Percentiles rank a stretch among this genome's conserved stretches.
These are phyloP conservation scores for Scomber scombrus DNA, from an alignment of 2,113 vertebrate genomes.

Conservation along the genomic window DNA sequence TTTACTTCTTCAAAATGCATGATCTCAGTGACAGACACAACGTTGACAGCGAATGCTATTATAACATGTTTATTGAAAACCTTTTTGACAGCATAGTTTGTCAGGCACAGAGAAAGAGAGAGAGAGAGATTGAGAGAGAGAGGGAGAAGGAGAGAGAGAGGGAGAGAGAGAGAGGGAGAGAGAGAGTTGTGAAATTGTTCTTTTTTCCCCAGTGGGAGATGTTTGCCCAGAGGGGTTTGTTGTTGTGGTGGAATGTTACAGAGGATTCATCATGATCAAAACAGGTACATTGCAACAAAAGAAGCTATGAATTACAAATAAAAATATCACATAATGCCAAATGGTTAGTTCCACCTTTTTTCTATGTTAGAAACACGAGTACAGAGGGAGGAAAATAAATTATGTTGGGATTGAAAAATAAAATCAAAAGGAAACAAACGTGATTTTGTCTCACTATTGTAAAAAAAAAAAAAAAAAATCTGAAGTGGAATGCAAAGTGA, in stretches of 20 bases:
- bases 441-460: constrained; percentile 70
- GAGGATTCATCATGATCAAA: constrained; percentile 76
- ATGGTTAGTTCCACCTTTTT: constrained; percentile 85
- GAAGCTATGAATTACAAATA: constrained; percentile 85
- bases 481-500: constrained; percentile 82
- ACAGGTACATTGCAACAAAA: constrained; percentile 82
- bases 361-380: constrained; percentile 80
- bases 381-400: constrained; percentile 89
- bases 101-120: constrained; percentile 76
- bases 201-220: constrained; percentile 35
- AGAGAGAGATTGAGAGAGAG: constrained; percentile 13
- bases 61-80: constrained; percentile 87
- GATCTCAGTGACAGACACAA: constrained; percentile 43
- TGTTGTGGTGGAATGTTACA: constrained; percentile 81
- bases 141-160: not conserved
- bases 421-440: constrained; percentile 70
- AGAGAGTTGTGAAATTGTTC: constrained; percentile 37
- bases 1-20: constrained; percentile 27
- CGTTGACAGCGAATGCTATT: constrained; percentile 70
- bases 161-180: constrained; percentile 39
- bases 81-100: constrained; percentile 80
- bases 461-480: constrained; percentile 55
- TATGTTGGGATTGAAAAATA: constrained; percentile 77
- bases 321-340: constrained; percentile 79
- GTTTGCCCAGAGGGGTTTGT: constrained; percentile 33